Conservation (phyloP, 1,140 invertebrate species). For the Saxidomus purpurata region DNA sequence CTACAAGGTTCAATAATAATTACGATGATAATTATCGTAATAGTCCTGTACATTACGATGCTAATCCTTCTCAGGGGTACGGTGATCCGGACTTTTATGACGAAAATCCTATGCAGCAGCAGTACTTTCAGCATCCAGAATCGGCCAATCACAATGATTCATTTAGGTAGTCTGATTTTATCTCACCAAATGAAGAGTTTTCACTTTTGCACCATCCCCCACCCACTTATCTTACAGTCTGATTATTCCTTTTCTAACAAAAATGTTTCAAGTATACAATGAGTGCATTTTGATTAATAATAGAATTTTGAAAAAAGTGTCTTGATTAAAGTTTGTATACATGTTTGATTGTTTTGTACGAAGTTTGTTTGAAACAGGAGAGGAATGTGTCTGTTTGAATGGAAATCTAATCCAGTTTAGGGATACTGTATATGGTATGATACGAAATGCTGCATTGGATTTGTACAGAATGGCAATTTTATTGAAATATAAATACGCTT, state of each 20-base stretch:
- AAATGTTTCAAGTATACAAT: not conserved
- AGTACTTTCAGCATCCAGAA: slow-evolving; percentile 37
- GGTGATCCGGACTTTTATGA: slow-evolving; percentile 66
- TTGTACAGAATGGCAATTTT: slow-evolving; percentile 36
- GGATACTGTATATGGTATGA: not conserved
- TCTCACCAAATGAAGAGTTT: slow-evolving; percentile 6
- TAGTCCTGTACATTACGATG: slow-evolving; percentile 60
- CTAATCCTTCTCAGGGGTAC: slow-evolving; percentile 69
- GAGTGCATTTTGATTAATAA: not conserved
- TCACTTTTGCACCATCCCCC: not conserved
- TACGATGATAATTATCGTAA: slow-evolving; percentile 66
- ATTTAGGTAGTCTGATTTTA: slow-evolving; percentile 57
- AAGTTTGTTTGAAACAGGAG: not conserved
- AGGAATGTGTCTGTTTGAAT: slow-evolving; percentile 22
- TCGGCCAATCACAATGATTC: slow-evolving; percentile 56
- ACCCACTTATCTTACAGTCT: not conserved
- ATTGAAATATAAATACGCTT: not conserved
- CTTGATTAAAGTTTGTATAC: not conserved
- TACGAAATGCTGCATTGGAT: slow-evolving; percentile 42
- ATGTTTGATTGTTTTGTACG: not conserved
- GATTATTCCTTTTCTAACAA: not conserved
- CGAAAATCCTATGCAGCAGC: slow-evolving; percentile 58
- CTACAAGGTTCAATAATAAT: slow-evolving; percentile 74
- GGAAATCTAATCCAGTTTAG: slow-evolving; percentile 1
- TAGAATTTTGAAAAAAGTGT: not conserved